Base-by-base conservation (phyloP, 2,888 invertebrate genomes). In the Drosophila emarginata region DNA sequence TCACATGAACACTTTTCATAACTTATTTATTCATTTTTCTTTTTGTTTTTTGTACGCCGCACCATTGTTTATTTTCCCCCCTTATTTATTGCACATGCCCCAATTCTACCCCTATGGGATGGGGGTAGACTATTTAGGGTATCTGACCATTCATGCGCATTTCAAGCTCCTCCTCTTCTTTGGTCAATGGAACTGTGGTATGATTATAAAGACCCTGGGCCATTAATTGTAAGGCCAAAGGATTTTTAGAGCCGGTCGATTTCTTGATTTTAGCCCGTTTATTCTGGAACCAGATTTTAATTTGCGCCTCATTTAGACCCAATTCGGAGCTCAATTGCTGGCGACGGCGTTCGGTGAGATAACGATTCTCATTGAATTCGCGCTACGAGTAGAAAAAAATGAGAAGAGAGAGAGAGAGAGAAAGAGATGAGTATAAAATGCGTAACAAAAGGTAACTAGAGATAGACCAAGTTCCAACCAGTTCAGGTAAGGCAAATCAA, bases 211-310 rank as follows among this genome's bases (percentile, higher is more conserved):
- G 93, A 0, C 98, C 98, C 90, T 98, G 97, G 0, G 98, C 97
- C 97, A 98, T 97, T 80, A 98, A 93, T 89, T 97, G 97, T 64
- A 97, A 90, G 0, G 98, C 98, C 63, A 98, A 92, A 0, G 96
- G 96, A 92, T 97, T 96, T 88, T 96, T 95, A 79, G 96, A 95
- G 0, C 97, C 97, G 0, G 95, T 94, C 0, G 97, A 94, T 91
- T 98, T 98, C 93, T 99, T 99, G 91, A 98, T 96, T 93, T 98
- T 98, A 74, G 99, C 99, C 14, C 98, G 94, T 91, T 98, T 98
- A 93, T 98, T 98, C 93, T 98, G 97, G 93, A 98, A 97, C 98
- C 97, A 98, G 91, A 98, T 98, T 93, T 98, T 98, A 91, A 97
- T 99, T 93, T 99, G 99, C 0, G 98, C 97, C 92, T 99, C 99